Conservation (phyloP, 2,113 vertebrate genomes). For the Myiopsitta monachus region DNA sequence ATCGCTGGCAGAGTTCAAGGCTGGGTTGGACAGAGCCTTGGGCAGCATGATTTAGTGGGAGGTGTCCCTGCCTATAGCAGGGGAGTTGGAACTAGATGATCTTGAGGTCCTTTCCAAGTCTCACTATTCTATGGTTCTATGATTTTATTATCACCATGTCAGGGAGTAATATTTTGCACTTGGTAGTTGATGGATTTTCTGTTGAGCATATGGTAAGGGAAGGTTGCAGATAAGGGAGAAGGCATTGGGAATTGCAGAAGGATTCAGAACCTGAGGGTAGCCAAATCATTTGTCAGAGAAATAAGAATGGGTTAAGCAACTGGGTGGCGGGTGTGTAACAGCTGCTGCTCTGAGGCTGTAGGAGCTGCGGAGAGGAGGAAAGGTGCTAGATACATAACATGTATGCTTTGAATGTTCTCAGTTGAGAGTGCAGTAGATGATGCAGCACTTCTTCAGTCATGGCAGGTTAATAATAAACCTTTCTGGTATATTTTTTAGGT, state of each 20-base stretch:
- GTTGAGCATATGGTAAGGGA: neutral
- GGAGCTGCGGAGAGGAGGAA: neutral
- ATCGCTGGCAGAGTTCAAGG: too few relatives aligned
- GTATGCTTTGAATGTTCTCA: neutral
- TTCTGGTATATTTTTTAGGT: neutral
- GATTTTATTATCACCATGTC: neutral
- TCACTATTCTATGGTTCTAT: too few relatives aligned
- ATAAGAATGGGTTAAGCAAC: neutral
- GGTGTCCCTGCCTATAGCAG: too few relatives aligned
- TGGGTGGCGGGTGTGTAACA: fast-evolving
- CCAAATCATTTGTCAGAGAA: neutral
- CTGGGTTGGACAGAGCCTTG: too few relatives aligned
- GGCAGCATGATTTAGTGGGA: too few relatives aligned
- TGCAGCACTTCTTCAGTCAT: neutral
- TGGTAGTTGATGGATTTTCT: neutral
- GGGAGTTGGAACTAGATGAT: too few relatives aligned
- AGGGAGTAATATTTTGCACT: neutral
- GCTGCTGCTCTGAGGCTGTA: neutral
- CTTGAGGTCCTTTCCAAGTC: too few relatives aligned
- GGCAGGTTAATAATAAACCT: neutral
- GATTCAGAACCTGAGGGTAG: neutral
- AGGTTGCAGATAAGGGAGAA: neutral
- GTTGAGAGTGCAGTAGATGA: neutral
- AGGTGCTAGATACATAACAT: fast-evolving
- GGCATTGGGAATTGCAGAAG: neutral